Base-by-base conservation (phyloP, 2,113 vertebrate species). In the Trematocara marginatum region DNA sequence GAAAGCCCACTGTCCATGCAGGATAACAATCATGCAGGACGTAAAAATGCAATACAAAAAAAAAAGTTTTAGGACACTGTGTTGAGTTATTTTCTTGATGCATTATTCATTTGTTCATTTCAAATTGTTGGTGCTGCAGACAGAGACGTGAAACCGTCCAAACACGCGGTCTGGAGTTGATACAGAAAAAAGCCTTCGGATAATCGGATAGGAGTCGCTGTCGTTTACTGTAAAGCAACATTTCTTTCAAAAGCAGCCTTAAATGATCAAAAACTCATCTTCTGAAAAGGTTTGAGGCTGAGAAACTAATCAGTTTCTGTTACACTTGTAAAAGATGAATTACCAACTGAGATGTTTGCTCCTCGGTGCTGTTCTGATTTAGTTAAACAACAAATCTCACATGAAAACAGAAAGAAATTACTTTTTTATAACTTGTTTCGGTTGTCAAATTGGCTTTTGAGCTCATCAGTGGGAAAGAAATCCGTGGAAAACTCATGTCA, bases 401-500 rank as follows among this genome's bases (percentile, higher is more conserved):
- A 12, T 31, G 15, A 76, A 51, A 51, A 31, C 42, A 51, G 71
- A 76, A 76, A 51, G 71, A 31, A 51, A 51, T 76, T 31, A 31
- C 45, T 76, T 51, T 71, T 4, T 76, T 11, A 34, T 34, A 51
- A 76, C 45, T 34, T 12, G 6, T 29, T 74, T 74, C 6, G 1
- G 13, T 76, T 76, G 71, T 1, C 0, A 31, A 76, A 76, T 31
- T 76, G 42, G 10, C 42, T 74, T 26, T 45, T 20, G 13, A 29
- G 40, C 42, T 49, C 69, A 47, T 47, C 23, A 18, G 42, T 31
- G 42, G 23, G 15, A 49, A 49, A 31, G 3, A 3, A 49, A 76
- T 3, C 26, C 1, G 26, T 29, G 26, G 26, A 3, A 31, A 0
- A 38, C 0, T 26, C 5, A 18, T 11, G 13, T 18, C 0, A 31